Evolutionary conservation across 1,140 invertebrate species (phyloP), one percentile per base, ranked within the genome.

Genomic region (Drosophila carrolli): DNA sequence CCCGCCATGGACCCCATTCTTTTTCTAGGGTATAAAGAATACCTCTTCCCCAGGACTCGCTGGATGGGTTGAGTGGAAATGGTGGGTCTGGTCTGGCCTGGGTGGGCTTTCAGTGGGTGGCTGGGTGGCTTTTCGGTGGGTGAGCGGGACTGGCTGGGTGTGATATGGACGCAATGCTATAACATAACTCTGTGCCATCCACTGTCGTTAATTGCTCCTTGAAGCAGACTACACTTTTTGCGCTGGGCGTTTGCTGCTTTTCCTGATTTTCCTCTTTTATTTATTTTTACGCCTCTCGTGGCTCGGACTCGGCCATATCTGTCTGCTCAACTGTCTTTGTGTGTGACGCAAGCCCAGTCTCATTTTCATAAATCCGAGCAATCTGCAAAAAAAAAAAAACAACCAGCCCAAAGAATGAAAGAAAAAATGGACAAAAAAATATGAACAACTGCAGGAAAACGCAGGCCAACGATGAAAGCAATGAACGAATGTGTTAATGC

Each of bases 201-300:
- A 68, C 84, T 88, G 84, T 81, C 81, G 84, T 89, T 89, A 89
- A 89, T 89, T 89, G 84, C 80, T 89, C 84, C 84, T 89, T 89
- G 84, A 89, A 89, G 81, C 80, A 66, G 84, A 73, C 76, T 82
- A 88, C 76, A 88, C 54, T 81, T 83, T 88, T 81, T 89, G 51
- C 54, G 59, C 61, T 61, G 53, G 63, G 38, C 14, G 44, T 47
- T 32, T 54, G 48, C 47, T 57, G 32, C 32, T 58, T 50, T 56
- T 47, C 38, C 43, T 63, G 60, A 54, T 77, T 77, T 68, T 60
- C 61, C 35, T 50, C 51, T 60, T 77, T 60, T 68, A 77, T 77
- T 77, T 77, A 68, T 75, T 75, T 74, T 66, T 66, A 40, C 53
- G 46, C 46, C 59, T 65, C 59, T 35, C 32, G 56, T 35, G 71